phyloP scores from a whole-genome alignment of 35 echinoderm and acorn worm genomes.

The Acanthaster planci region DNA sequence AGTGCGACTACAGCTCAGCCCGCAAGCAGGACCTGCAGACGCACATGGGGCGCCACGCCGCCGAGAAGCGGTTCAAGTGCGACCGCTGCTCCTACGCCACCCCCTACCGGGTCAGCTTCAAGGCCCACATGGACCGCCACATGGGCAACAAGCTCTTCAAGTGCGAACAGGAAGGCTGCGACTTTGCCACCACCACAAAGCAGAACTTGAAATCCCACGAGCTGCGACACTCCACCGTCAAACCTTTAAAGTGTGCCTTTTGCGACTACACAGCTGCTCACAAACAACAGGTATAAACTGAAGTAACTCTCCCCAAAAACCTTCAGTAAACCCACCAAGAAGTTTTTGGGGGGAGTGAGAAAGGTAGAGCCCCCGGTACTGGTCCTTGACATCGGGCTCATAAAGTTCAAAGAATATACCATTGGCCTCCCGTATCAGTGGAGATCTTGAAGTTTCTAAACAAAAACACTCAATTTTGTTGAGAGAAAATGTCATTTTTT shows the following conservation, averaged over 20 bases:
- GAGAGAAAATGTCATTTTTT: too few relatives aligned
- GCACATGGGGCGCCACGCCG: conserved; percentile 66
- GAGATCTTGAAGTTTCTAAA: too few relatives aligned
- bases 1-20: conserved; percentile 70
- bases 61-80: conserved; percentile 63
- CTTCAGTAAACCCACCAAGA: too few relatives aligned
- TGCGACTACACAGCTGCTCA: conserved; percentile 57
- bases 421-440: too few relatives aligned
- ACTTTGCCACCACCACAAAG: conserved; percentile 72
- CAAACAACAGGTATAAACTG: conserved; percentile 41
- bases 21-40: conserved; percentile 75
- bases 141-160: conserved; percentile 48
- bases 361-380: too few relatives aligned
- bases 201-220: conserved; percentile 84
- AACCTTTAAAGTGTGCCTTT: conserved; percentile 54
- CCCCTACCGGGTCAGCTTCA: conserved; percentile 54
- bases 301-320: too few relatives aligned
- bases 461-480: too few relatives aligned
- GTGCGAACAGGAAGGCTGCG: conserved; percentile 56
- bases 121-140: conserved; percentile 87
- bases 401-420: too few relatives aligned
- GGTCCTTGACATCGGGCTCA: too few relatives aligned
- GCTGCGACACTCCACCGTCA: conserved; percentile 53
- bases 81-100: conserved; percentile 73
- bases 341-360: too few relatives aligned